These are phyloP conservation scores for Eremobia ochroleuca DNA, from an alignment of 2,888 invertebrate species.

Conservation along the genomic window DNA sequence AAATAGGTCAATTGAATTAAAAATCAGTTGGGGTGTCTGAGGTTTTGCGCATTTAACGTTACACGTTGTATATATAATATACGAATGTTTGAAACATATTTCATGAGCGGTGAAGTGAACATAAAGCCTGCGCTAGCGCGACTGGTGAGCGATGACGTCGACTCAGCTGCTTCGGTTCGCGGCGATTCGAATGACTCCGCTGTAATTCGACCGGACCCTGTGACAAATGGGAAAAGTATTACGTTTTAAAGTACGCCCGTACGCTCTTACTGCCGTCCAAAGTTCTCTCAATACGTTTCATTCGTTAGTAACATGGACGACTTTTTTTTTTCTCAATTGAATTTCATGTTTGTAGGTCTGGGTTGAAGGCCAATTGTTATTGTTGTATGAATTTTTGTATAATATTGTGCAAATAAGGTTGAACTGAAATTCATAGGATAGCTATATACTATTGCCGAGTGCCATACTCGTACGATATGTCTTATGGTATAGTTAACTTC, in stretches of 20 bases:
- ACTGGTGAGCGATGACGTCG: slow-evolving; percentile 75
- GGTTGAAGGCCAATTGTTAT: slow-evolving; percentile 12
- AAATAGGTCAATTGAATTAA: too few relatives aligned
- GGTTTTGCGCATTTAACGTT: too few relatives aligned
- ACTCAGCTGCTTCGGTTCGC: slow-evolving; percentile 79
- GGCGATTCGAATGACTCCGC: slow-evolving; percentile 81
- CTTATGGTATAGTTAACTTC: not conserved
- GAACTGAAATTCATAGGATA: not conserved
- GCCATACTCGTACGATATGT: not conserved
- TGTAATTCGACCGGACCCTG: slow-evolving; percentile 82
- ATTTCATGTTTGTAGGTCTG: slow-evolving; percentile 29
- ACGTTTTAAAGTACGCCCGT: slow-evolving; percentile 74
- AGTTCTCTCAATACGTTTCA: slow-evolving; percentile 46
- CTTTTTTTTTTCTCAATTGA: slow-evolving; percentile 27
- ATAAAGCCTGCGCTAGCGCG: slow-evolving; percentile 60
- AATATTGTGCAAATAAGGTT: slow-evolving; percentile 6
- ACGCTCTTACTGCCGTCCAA: slow-evolving; percentile 59
- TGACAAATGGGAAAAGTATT: slow-evolving; percentile 87
- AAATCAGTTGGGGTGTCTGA: too few relatives aligned
- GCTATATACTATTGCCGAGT: not conserved
- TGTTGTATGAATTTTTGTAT: slow-evolving; percentile 9
- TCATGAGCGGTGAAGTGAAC: slow-evolving; percentile 62
- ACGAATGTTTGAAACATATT: slow-evolving; percentile 62
- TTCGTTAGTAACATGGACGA: slow-evolving; percentile 30
- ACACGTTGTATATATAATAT: too few relatives aligned